Evolutionary conservation across 2,113 vertebrate genomes (phyloP), one percentile per base, ranked within the genome.

Genomic region (Sprattus sprattus): DNA sequence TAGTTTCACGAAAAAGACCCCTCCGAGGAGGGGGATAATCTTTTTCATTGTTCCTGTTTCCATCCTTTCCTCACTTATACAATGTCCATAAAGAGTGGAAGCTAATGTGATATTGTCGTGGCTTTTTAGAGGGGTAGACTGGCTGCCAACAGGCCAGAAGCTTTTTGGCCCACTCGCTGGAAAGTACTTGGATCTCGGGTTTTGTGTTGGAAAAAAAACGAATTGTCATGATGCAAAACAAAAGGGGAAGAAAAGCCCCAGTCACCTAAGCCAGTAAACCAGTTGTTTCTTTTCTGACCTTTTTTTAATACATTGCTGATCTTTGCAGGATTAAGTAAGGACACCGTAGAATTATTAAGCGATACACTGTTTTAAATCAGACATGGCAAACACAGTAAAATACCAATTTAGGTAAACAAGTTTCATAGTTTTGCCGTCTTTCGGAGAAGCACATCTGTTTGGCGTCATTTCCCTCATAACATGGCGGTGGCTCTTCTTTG

Each of bases 211-310:
- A 89, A 87, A 82, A 86, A 83, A 84, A 83, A 87, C 47, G 84
- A 89, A 86, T 85, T 85, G 87, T 82, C 86, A 85, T 84, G 83
- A 86, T 86, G 86, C 86, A 89, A 85, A 90, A 88, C 83, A 90
- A 90, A 83, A 87, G 57, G 50, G 81, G 81, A 28, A 86, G 64
- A 83, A 84, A 84, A 83, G 84, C 84, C 87, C 54, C 87, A 4
- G 71, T 85, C 45, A 20, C 81, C 83, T 78, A 32, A 78, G 71
- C 71, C 39, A 86, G 13, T 44, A 85, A 52, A 54, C 82, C 81
- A 71, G 49, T 84, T 52, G 81, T 57, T 86, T 83, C 85, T 86
- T 87, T 86, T 86, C 71, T 78, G 32, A 78, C 71, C 71, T 39
- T 39, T 78, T 16, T 32, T 39, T 1, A 32, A 25, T 39, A 28